Percentiles rank a stretch among this genome's conserved stretches.
phyloP scores from a whole-genome alignment of 2,797 vertebrate species.

The Pangasius djambal region DNA sequence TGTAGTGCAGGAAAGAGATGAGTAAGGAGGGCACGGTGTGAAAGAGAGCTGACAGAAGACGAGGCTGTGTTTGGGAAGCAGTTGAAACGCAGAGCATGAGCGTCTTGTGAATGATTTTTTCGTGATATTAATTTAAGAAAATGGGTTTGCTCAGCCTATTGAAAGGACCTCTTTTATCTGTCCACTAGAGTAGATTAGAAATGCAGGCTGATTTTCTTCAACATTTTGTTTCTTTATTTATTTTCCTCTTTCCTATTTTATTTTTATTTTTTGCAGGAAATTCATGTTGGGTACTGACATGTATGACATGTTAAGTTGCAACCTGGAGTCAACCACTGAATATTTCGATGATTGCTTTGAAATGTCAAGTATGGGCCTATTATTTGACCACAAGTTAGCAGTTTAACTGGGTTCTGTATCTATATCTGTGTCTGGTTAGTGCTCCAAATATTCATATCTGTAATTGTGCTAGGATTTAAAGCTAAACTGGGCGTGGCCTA shows the following conservation, averaged over 20 bases:
- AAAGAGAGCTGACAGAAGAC: constrained; percentile 26
- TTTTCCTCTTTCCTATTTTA: neutral
- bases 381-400: neutral
- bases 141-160: constrained; percentile 34
- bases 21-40: neutral
- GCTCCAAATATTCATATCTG: neutral
- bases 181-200: constrained; percentile 8
- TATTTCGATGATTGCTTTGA: neutral
- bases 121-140: constrained; percentile 33
- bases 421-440: neutral
- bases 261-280: neutral
- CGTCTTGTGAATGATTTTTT: neutral
- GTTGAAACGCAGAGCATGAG: constrained; percentile 19
- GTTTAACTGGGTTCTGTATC: neutral
- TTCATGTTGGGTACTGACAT: neutral
- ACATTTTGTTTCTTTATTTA: neutral
- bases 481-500: neutral
- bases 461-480: neutral
- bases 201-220: neutral
- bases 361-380: neutral
- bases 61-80: constrained; percentile 26
- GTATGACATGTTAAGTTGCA: neutral
- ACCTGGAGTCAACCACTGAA: neutral
- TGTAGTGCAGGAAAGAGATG: neutral
- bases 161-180: constrained; percentile 29